Evolutionary conservation across 2,113 vertebrate species (phyloP).

Genomic region (Phycodurus eques): DNA sequence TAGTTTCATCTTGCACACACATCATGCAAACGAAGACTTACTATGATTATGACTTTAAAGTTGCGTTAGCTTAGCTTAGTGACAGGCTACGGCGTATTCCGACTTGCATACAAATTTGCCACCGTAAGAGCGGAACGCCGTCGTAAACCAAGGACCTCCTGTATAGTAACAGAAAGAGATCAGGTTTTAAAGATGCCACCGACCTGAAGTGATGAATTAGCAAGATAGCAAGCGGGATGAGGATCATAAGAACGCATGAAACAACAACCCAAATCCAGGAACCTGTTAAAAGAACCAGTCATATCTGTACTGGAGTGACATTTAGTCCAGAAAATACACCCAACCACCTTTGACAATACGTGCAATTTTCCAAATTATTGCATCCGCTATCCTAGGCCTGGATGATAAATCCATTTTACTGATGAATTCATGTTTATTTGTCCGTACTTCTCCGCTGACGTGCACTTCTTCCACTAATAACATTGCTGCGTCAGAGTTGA

Average conservation of each 20-base stretch:
- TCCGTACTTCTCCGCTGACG: no score
- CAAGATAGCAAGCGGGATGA: constrained; percentile 42
- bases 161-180: background rate
- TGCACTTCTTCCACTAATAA: no score
- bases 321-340: background rate
- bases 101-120: background rate
- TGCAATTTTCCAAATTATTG: no score
- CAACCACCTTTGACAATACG: no score
- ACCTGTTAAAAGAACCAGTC: constrained; percentile 37
- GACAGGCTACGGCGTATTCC: no score
- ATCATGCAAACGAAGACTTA: no score
- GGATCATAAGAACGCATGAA: constrained; percentile 45
- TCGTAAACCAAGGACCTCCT: background rate
- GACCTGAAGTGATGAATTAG: constrained; percentile 48
- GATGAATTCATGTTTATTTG: no score
- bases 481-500: no score
- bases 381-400: no score
- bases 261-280: constrained; percentile 48
- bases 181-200: constrained; percentile 6
- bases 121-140: background rate
- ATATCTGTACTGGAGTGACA: background rate
- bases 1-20: background rate
- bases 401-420: no score
- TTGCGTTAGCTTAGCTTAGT: no score
- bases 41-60: background rate